Conservation (phyloP, 2,888 invertebrate genomes). For the Lissocephala sabroskyi region DNA sequence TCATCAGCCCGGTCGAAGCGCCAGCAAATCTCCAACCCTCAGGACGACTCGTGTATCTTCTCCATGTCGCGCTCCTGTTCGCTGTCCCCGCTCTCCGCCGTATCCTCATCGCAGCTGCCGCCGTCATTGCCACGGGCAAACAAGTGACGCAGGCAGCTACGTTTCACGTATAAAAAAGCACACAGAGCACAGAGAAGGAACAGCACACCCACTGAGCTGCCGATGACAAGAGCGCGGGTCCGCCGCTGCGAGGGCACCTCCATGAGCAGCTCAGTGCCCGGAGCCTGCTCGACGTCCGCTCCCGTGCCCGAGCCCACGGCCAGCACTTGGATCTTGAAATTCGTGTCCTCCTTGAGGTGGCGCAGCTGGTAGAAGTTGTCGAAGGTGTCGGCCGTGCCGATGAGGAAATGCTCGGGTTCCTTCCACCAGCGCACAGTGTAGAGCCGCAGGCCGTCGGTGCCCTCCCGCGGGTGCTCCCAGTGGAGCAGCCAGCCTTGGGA, state of each 20-base stretch:
- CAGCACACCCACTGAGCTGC: constrained; percentile 80
- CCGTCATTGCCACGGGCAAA: constrained; percentile 43
- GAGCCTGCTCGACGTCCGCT: constrained; percentile 76
- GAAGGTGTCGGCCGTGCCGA: constrained; percentile 79
- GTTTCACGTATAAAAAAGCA: constrained; percentile 75
- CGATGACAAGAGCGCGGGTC: constrained; percentile 81
- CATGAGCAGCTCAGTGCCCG: constrained; percentile 77
- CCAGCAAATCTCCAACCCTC: constrained; percentile 62
- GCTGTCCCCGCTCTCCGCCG: constrained; percentile 61
- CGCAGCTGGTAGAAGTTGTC: constrained; percentile 82
- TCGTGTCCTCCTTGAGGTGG: constrained; percentile 81
- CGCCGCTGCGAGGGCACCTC: constrained; percentile 81
- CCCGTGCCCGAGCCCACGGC: constrained; percentile 79
- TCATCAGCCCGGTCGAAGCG: constrained; percentile 29
- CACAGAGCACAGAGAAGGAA: constrained; percentile 79
- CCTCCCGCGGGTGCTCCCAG: constrained; percentile 80
- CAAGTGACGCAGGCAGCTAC: constrained; percentile 67
- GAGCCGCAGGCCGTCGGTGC: constrained; percentile 75
- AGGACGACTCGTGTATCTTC: constrained; percentile 68
- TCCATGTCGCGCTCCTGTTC: constrained; percentile 66
- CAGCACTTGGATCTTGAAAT: constrained; percentile 83
- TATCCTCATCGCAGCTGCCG: constrained; percentile 43
- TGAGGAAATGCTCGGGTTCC: constrained; percentile 78
- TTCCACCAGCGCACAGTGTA: constrained; percentile 83
- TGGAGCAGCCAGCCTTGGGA: constrained; percentile 84